phyloP scores from a whole-genome alignment of 2,888 invertebrate species.

The Cremastinae sp. region DNA sequence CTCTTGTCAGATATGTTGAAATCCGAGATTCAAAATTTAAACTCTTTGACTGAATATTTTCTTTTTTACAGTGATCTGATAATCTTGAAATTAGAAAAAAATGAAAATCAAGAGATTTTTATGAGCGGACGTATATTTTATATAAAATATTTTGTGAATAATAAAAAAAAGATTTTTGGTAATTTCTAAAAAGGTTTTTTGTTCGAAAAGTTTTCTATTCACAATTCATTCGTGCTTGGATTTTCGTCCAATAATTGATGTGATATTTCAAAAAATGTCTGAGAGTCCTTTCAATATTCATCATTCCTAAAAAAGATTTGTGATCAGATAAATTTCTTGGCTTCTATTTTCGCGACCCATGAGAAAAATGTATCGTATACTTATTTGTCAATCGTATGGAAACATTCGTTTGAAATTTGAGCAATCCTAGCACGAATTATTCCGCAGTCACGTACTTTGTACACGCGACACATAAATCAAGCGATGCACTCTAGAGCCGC shows the following conservation, averaged over 20 bases:
- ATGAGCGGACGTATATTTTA: too few relatives aligned
- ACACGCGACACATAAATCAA: slow-evolving; percentile 50
- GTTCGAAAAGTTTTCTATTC: too few relatives aligned
- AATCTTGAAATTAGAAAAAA: too few relatives aligned
- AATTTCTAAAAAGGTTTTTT: too few relatives aligned
- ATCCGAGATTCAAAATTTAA: too few relatives aligned
- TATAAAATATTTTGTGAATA: too few relatives aligned
- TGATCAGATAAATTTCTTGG: slow-evolving; percentile 50
- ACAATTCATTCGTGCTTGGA: too few relatives aligned
- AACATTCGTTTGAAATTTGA: slow-evolving; percentile 37
- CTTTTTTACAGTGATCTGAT: too few relatives aligned
- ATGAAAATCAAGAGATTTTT: too few relatives aligned
- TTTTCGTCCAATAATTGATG: slow-evolving; percentile 14
- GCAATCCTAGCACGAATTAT: slow-evolving; percentile 52
- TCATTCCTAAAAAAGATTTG: slow-evolving; percentile 3
- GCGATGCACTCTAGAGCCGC: slow-evolving; percentile 28
- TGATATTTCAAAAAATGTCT: not conserved
- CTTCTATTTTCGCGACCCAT: slow-evolving; percentile 32
- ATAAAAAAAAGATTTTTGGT: too few relatives aligned
- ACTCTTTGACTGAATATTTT: too few relatives aligned
- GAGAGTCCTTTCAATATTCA: slow-evolving; percentile 13
- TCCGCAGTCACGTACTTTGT: slow-evolving; percentile 45
- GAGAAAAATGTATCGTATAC: slow-evolving; percentile 33
- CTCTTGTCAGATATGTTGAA: too few relatives aligned
- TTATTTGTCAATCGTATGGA: slow-evolving; percentile 1